Evolutionary conservation across 2,113 vertebrate species (phyloP).

Genomic region (Anthoscopus minutus): DNA sequence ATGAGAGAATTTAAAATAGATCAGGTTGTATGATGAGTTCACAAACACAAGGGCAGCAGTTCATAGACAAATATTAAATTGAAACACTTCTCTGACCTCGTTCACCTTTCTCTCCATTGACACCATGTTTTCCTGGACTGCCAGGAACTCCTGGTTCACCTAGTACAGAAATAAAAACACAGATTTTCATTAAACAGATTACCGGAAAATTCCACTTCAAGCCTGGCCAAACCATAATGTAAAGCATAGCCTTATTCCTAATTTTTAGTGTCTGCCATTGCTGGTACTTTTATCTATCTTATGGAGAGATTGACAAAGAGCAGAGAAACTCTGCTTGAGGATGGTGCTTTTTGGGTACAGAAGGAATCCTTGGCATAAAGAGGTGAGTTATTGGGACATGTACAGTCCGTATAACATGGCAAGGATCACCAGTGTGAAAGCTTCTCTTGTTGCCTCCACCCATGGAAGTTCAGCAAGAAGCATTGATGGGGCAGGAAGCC

Average conservation of each 20-base stretch:
- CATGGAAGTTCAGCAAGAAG: background rate
- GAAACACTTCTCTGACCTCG: conserved; percentile 69
- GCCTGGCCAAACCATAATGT: background rate
- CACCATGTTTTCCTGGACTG: conserved; percentile 71
- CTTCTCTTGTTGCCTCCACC: background rate
- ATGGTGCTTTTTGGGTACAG: background rate
- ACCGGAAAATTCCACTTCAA: background rate
- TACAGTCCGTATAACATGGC: background rate
- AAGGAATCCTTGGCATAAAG: background rate
- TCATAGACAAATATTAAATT: background rate
- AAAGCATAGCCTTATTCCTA: background rate
- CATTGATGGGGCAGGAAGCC: background rate
- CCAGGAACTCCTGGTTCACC: conserved; percentile 72
- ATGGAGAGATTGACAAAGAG: background rate
- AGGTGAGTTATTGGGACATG: background rate
- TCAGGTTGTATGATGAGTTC: background rate
- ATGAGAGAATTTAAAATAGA: background rate
- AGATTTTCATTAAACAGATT: background rate
- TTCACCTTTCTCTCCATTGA: conserved; percentile 82
- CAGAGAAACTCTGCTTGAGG: background rate
- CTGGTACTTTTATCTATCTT: background rate
- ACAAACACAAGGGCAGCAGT: background rate
- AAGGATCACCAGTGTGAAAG: background rate
- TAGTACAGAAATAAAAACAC: background rate
- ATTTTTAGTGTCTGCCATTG: background rate